These are phyloP conservation scores for Pandemis heparana DNA, from an alignment of 2,888 invertebrate species.

Conservation along the genomic window DNA sequence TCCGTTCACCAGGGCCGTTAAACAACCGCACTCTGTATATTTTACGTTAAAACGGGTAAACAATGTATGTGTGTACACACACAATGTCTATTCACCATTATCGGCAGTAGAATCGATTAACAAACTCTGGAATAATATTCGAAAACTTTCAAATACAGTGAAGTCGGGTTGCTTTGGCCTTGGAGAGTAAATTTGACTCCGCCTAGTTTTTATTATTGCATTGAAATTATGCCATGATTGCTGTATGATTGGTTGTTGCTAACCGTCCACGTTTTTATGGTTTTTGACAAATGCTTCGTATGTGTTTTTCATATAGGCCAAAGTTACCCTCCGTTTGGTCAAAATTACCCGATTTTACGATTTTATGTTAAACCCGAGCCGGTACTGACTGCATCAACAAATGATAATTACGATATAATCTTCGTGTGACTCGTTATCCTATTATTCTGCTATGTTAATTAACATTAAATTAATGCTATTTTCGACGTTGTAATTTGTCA, in stretches of 20 bases:
- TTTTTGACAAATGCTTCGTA: no score
- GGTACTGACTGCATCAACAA: background rate
- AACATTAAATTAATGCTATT: conserved; percentile 24
- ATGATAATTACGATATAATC: background rate
- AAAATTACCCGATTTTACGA: no score
- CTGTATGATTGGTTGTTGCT: no score
- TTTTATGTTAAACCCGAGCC: background rate
- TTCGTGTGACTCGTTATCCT: conserved; percentile 1
- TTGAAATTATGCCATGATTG: no score
- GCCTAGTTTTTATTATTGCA: no score
- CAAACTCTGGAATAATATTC: conserved; percentile 19
- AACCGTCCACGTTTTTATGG: no score
- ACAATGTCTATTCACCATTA: conserved; percentile 6
- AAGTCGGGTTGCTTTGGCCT: background rate
- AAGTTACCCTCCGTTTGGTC: no score
- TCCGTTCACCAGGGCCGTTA: background rate
- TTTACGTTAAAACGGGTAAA: conserved; percentile 24
- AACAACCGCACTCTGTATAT: conserved; percentile 1
- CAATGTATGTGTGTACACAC: conserved; percentile 6
- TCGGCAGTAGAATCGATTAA: conserved; percentile 15
- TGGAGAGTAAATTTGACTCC: no score
- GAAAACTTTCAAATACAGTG: background rate
- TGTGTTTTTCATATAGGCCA: no score
- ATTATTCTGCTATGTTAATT: conserved; percentile 22
- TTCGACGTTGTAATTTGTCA: conserved; percentile 24